Evolutionary conservation across 2,888 invertebrate genomes (phyloP), one percentile per base, ranked within the genome.

Genomic region (Podotricha telesiphe): DNA sequence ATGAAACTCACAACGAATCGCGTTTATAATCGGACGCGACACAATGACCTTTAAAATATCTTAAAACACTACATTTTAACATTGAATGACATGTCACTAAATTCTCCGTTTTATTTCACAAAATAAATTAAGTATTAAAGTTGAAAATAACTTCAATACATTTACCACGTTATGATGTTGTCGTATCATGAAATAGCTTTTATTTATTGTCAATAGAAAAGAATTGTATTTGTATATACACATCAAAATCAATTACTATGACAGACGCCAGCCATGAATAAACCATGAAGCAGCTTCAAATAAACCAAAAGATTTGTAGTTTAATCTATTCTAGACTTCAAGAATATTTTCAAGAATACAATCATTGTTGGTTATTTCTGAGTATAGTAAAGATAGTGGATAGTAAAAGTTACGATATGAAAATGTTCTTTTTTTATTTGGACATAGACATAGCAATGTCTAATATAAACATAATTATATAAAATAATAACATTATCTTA

Each of bases 151-250:
- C 28, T 28, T 28, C 28, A 34, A 55, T 53, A 28, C 17, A 37
- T 55, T 17, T 17, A 17, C 1, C 17, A 2, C 5, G 55, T 17
- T 17, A 11, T 17, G 17, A 34, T 11, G 8, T 11, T 2, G 17
- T 11, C 13, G 17, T 4, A 10, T 17, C 34, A 1, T 17, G 6
- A 55, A 55, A 55, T 55, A 37, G 0, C 34, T 55, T 55, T 37
- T 37, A 55, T 55, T 37, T 55, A 55, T 34, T 55, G 17, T 55
- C 55, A 13, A 55, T 17, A 37, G 34, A 55, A 34, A 10, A 75
- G 74, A 70, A 28, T 72, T 65, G 22, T 22, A 45, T 42, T 59
- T 59, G 42, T 22, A 59, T 28, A 7, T 45, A 17, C 11, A 59
- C 59, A 20, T 59, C 59, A 59, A 59, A 59, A 59, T 45, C 59